Evolutionary conservation across 2,113 vertebrate species (phyloP).

Genomic region (Illadopsis cleaveri): DNA sequence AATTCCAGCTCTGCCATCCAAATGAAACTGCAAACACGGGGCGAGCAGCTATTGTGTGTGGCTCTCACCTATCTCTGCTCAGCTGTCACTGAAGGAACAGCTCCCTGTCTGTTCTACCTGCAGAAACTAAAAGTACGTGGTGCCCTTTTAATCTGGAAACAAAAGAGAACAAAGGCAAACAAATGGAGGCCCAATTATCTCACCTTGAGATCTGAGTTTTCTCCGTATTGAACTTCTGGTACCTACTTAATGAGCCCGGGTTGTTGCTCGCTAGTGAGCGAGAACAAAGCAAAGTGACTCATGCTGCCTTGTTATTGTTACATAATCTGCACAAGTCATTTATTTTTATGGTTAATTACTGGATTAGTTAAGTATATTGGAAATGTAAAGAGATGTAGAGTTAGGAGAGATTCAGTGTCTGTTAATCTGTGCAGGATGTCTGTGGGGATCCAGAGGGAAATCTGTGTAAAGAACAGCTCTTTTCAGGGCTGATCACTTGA

Average conservation of each 20-base stretch:
- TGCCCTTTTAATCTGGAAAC: constrained; percentile 59
- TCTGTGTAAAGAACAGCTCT: neutral
- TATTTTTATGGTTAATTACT: constrained; percentile 53
- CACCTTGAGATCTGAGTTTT: constrained; percentile 46
- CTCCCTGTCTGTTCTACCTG: constrained; percentile 29
- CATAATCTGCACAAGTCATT: constrained; percentile 57
- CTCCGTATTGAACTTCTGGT: constrained; percentile 33
- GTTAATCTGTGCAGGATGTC: neutral
- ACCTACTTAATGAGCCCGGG: constrained; percentile 49
- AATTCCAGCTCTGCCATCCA: neutral
- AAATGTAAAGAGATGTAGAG: neutral
- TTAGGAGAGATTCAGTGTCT: neutral
- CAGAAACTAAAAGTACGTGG: constrained; percentile 39
- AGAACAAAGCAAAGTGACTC: constrained; percentile 60
- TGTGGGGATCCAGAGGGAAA: neutral
- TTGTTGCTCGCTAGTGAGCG: constrained; percentile 32
- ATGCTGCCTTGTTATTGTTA: constrained; percentile 41
- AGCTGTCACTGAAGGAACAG: neutral
- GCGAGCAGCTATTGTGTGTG: neutral
- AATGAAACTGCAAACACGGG: neutral
- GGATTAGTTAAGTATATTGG: constrained; percentile 50
- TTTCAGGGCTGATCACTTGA: neutral
- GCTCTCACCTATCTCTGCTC: neutral
- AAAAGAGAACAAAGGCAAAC: constrained; percentile 51
- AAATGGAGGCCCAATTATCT: constrained; percentile 45